Conservation (phyloP, 2,888 invertebrate species). For the Ophioninae sp. region DNA sequence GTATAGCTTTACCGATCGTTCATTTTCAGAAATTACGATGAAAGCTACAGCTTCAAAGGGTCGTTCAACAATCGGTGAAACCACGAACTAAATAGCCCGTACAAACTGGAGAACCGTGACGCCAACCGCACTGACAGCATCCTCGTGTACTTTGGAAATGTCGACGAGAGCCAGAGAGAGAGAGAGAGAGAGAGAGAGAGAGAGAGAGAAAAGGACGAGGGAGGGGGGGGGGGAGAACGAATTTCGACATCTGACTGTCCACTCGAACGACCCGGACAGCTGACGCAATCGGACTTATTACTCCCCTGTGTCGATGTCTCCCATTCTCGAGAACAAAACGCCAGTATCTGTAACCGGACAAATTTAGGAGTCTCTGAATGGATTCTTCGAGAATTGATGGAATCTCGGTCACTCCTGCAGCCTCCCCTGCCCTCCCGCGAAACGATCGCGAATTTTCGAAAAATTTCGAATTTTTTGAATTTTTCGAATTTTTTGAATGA, state of each 20-base stretch:
- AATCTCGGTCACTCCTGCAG: conserved; percentile 22
- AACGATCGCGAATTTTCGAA: neutral
- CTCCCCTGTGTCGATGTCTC: conserved; percentile 63
- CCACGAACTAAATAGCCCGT: conserved; percentile 65
- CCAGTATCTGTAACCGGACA: neutral
- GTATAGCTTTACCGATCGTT: neutral
- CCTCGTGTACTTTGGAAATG: conserved; percentile 39
- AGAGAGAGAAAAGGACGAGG: conserved; percentile 47
- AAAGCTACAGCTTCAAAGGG: neutral
- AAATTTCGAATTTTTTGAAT: neutral
- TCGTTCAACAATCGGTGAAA: neutral
- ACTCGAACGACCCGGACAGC: conserved; percentile 69
- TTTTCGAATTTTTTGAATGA: too few relatives aligned
- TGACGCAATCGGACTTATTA: conserved; percentile 73
- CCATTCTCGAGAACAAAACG: conserved; percentile 48
- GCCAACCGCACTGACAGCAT: conserved; percentile 65
- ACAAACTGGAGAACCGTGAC: conserved; percentile 58
- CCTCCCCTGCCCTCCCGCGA: neutral
- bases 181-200: conserved; percentile 49
- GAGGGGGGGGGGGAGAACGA: conserved; percentile 38
- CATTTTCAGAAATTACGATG: neutral
- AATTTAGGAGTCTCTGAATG: conserved; percentile 27
- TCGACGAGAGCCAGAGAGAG: conserved; percentile 28
- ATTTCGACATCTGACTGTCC: conserved; percentile 60
- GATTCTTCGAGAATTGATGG: conserved; percentile 7